These are phyloP conservation scores for Penaeus japonicus DNA, from an alignment of 1,140 invertebrate species.

Conservation along the genomic window DNA sequence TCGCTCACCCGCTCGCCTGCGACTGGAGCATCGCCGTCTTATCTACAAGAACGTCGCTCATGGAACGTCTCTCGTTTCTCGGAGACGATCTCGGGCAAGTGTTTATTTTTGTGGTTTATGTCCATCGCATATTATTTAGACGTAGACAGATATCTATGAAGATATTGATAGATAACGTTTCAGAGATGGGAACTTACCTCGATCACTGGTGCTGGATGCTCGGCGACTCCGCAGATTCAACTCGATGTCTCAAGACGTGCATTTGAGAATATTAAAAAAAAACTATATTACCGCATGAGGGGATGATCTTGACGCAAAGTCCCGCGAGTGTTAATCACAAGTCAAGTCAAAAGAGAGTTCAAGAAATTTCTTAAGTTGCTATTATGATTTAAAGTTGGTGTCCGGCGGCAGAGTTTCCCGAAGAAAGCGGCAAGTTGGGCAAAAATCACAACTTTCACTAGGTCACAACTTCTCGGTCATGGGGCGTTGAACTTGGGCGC, in stretches of 20 bases:
- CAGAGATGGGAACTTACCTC: neutral
- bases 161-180: neutral
- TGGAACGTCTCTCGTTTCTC: no score
- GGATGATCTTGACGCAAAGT: no score
- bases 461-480: constrained; percentile 64
- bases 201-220: neutral
- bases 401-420: constrained; percentile 25
- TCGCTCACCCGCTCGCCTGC: no score
- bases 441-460: constrained; percentile 60
- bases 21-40: no score
- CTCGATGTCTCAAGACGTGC: neutral
- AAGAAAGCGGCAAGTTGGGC: constrained; percentile 29
- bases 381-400: constrained; percentile 15
- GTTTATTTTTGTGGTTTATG: no score
- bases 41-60: no score
- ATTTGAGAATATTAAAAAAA: neutral
- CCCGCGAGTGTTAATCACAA: no score
- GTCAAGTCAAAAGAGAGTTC: no score
- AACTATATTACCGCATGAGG: no score
- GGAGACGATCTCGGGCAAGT: no score
- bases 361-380: no score
- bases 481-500: constrained; percentile 63
- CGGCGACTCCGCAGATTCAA: neutral
- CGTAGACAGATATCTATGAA: neutral
- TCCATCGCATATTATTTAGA: no score